Evolutionary conservation across 2,888 invertebrate genomes (phyloP).

Genomic region (Tromatobia lineatoria): DNA sequence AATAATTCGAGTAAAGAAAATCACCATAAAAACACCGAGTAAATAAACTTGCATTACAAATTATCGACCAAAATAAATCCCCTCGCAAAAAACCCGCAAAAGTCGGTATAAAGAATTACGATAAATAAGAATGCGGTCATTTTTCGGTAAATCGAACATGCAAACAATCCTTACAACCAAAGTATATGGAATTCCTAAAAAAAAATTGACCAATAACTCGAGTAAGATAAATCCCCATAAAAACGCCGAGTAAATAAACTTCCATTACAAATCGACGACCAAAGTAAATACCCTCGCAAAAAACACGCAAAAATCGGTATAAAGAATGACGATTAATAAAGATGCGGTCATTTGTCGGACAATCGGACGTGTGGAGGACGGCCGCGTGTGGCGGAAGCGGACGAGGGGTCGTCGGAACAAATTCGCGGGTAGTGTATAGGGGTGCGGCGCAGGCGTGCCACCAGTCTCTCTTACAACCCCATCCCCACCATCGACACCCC

Average conservation of each 20-base stretch:
- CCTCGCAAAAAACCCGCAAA: background rate
- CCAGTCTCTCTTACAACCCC: slow-evolving; percentile 48
- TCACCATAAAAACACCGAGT: too few species aligned
- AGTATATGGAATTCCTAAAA: too few species aligned
- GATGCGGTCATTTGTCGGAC: slow-evolving; percentile 29
- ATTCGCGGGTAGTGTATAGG: slow-evolving; percentile 25
- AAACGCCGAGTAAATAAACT: too few species aligned
- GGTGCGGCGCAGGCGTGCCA: slow-evolving; percentile 56
- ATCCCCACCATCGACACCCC: slow-evolving; percentile 55
- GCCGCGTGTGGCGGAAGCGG: slow-evolving; percentile 17
- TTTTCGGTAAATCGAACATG: slow-evolving; percentile 33
- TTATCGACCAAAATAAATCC: background rate
- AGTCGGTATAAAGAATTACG: background rate
- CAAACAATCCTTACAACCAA: background rate
- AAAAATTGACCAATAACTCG: too few species aligned
- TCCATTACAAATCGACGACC: background rate
- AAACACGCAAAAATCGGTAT: slow-evolving; percentile 5
- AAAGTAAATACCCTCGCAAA: background rate
- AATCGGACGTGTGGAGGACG: slow-evolving; percentile 40
- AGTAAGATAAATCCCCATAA: too few species aligned
- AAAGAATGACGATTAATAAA: slow-evolving; percentile 18
- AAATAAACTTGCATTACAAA: background rate
- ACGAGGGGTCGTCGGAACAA: slow-evolving; percentile 11
- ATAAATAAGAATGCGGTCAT: slow-evolving; percentile 22
- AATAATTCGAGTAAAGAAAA: too few species aligned